Evolutionary conservation across 2,888 invertebrate species (phyloP).

Genomic region (Sesia apiformis): DNA sequence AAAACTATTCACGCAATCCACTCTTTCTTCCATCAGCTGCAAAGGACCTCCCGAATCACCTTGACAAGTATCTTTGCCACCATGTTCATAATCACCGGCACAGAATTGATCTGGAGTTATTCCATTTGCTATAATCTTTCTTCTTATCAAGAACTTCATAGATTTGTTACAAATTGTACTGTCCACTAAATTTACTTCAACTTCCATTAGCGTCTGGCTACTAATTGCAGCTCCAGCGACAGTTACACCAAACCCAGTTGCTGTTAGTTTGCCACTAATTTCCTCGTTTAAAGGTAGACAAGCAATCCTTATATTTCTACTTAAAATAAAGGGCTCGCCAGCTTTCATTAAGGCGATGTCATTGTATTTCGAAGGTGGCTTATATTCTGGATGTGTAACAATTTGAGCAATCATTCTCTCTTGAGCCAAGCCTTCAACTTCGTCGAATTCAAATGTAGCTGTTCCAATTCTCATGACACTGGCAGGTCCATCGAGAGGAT

Average conservation of each 20-base stretch:
- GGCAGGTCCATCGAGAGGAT: constrained; percentile 60
- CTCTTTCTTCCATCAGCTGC: constrained; percentile 46
- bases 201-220: constrained; percentile 63
- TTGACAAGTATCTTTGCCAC: constrained; percentile 64
- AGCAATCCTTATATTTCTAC: constrained; percentile 74
- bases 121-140: constrained; percentile 40
- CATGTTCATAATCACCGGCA: constrained; percentile 60
- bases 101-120: constrained; percentile 52
- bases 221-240: constrained; percentile 46
- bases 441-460: constrained; percentile 64
- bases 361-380: constrained; percentile 71
- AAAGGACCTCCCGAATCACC: constrained; percentile 68
- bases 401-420: constrained; percentile 56
- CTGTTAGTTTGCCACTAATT: constrained; percentile 51
- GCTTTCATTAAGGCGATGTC: constrained; percentile 80
- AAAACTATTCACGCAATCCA: constrained; percentile 48
- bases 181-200: constrained; percentile 52
- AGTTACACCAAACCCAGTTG: constrained; percentile 78
- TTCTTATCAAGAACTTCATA: constrained; percentile 48
- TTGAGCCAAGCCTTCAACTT: constrained; percentile 65
- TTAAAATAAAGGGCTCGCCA: constrained; percentile 56
- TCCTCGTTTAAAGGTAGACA: constrained; percentile 63
- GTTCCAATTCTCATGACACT: constrained; percentile 70
- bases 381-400: constrained; percentile 72
- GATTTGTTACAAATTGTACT: constrained; percentile 44